A percentile compares a stretch with the other conserved stretches of the same genome.
Evolutionary conservation across 1,140 invertebrate species (phyloP).

Genomic region (Belonocnema kinseyi): DNA sequence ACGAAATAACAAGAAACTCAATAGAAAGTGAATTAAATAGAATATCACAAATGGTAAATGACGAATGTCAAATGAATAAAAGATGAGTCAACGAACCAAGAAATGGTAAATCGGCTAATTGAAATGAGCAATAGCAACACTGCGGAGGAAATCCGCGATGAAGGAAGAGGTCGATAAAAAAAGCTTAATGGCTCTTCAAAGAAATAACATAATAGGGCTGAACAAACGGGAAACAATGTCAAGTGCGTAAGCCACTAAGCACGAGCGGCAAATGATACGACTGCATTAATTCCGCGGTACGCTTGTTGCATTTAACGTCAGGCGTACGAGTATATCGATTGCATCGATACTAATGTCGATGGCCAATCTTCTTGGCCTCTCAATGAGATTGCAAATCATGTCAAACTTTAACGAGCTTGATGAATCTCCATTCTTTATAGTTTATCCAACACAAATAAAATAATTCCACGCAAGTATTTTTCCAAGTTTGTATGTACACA

Average conservation of each 20-base stretch:
- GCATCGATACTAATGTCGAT: not conserved
- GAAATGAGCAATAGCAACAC: not conserved
- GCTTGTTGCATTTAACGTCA: not conserved
- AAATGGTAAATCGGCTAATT: not conserved
- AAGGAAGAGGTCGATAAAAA: slow-evolving; percentile 10
- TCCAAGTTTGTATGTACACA: not conserved
- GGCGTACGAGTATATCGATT: not conserved
- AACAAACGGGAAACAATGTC: slow-evolving; percentile 35
- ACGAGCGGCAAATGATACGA: not conserved
- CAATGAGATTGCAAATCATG: slow-evolving; percentile 39
- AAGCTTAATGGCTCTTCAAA: slow-evolving; percentile 21
- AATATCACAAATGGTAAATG: no score
- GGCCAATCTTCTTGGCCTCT: slow-evolving; percentile 8
- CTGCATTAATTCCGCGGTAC: not conserved
- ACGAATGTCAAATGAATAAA: not conserved
- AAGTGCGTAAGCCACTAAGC: slow-evolving; percentile 31
- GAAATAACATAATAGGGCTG: slow-evolving; percentile 12
- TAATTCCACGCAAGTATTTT: not conserved
- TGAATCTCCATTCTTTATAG: not conserved
- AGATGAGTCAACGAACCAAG: not conserved
- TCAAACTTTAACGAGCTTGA: slow-evolving; percentile 50
- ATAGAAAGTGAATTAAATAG: not conserved
- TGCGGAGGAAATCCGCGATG: not conserved
- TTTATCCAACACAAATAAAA: not conserved
- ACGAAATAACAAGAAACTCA: no score